phyloP scores from a whole-genome alignment of 2,797 vertebrate species.

The Parauchenoglanis punctatus region DNA sequence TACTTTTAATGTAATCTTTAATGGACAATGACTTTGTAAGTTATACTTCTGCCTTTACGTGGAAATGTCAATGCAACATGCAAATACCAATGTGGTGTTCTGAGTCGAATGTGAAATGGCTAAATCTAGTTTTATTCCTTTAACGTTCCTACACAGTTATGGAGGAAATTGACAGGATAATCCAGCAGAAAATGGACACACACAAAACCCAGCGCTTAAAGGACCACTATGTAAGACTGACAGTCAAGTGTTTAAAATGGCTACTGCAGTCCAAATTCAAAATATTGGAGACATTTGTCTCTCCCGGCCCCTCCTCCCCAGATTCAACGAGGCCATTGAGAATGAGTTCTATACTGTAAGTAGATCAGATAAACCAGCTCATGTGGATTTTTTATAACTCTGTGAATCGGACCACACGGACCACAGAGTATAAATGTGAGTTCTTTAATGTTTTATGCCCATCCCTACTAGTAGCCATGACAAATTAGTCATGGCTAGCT shows the following conservation, averaged over 20 bases:
- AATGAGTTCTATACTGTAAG: too few species aligned
- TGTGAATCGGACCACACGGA: too few species aligned
- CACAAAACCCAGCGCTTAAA: neutral
- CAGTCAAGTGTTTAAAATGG: too few species aligned
- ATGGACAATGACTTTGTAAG: neutral
- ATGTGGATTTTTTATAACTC: too few species aligned
- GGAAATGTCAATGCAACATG: neutral
- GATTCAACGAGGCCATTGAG: too few species aligned
- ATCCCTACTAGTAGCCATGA: too few species aligned
- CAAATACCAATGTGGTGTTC: neutral
- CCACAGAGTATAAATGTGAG: too few species aligned
- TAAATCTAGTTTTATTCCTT: neutral
- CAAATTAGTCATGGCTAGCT: too few species aligned
- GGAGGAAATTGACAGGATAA: neutral
- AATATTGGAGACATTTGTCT: neutral
- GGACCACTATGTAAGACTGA: too few species aligned
- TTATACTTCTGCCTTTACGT: neutral
- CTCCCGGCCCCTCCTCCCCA: neutral
- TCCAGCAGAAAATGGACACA: neutral
- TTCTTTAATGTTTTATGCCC: too few species aligned
- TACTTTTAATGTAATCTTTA: neutral
- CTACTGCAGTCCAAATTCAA: neutral
- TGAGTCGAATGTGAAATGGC: neutral
- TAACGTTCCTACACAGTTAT: neutral
- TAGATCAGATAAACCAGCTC: too few species aligned